Percentiles rank a stretch among this genome's conserved stretches.
These are phyloP conservation scores for Alentia gelatinosa DNA, from an alignment of 2,888 invertebrate species.

Conservation along the genomic window DNA sequence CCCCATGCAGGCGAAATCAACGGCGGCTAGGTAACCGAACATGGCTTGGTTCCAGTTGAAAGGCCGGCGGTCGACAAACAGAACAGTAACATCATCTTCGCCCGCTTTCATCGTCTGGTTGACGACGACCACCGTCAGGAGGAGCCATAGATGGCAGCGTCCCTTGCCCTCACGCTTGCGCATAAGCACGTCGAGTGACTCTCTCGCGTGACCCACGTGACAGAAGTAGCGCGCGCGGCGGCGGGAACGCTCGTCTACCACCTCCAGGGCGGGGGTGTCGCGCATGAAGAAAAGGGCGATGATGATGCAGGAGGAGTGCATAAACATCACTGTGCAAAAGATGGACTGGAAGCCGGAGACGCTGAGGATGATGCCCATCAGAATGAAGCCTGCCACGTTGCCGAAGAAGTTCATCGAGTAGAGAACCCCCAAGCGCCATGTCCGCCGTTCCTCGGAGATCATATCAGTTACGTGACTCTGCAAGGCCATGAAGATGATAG, in stretches of 20 bases:
- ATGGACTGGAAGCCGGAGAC: constrained; percentile 77
- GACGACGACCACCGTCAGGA: constrained; percentile 61
- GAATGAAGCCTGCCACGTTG: constrained; percentile 90
- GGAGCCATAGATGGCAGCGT: constrained; percentile 62
- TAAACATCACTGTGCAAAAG: constrained; percentile 76
- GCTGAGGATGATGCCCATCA: constrained; percentile 89
- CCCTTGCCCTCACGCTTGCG: constrained; percentile 64
- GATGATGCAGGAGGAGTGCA: constrained; percentile 75
- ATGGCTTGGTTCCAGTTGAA: constrained; percentile 87
- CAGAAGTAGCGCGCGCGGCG: constrained; percentile 33
- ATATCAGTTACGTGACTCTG: constrained; percentile 92
- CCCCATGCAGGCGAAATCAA: constrained; percentile 84
- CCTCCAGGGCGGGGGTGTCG: constrained; percentile 59
- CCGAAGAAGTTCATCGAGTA: constrained; percentile 91
- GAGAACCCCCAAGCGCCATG: constrained; percentile 89
- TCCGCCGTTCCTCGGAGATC: constrained; percentile 86
- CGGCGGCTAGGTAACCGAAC: constrained; percentile 85
- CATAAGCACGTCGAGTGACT: constrained; percentile 66
- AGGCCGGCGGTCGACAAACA: constrained; percentile 86
- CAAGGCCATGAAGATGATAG: constrained; percentile 79
- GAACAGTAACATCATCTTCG: constrained; percentile 88
- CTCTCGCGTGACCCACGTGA: constrained; percentile 61
- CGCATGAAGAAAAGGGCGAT: constrained; percentile 76
- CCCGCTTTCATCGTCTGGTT: constrained; percentile 82
- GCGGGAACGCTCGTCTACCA: background rate